phyloP scores from a whole-genome alignment of 2,113 vertebrate species.

The Pangasianodon gigas region DNA sequence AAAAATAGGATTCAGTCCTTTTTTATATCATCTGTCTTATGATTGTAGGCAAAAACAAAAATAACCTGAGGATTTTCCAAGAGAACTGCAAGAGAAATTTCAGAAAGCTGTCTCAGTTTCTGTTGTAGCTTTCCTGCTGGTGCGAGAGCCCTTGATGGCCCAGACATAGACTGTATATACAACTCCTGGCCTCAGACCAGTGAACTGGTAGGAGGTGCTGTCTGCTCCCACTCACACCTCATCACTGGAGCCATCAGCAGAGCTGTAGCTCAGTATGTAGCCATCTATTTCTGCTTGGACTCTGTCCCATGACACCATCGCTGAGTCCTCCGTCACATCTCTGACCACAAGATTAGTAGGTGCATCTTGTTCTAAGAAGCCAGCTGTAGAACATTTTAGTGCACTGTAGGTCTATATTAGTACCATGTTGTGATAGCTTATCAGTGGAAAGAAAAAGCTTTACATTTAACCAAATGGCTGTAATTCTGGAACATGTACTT shows the following conservation, averaged over 20 bases:
- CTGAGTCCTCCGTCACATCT: conserved; percentile 65
- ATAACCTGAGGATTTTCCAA: too few relatives aligned
- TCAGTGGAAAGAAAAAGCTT: too few relatives aligned
- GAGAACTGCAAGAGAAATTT: too few relatives aligned
- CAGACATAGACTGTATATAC: conserved; percentile 75
- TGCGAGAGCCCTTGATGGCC: conserved; percentile 72
- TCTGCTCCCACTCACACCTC: conserved; percentile 70
- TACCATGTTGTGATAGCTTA: too few relatives aligned
- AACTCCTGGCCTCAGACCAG: conserved; percentile 72
- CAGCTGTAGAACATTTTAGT: too few relatives aligned
- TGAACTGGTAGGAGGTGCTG: conserved; percentile 63
- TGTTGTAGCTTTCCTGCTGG: conserved; percentile 71
- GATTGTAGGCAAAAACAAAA: too few relatives aligned
- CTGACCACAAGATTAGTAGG: conserved; percentile 63
- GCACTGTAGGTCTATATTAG: too few relatives aligned
- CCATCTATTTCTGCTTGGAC: conserved; percentile 67
- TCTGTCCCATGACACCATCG: conserved; percentile 63
- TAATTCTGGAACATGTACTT: too few relatives aligned
- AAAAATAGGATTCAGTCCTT: too few relatives aligned
- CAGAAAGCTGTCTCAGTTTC: conserved; percentile 67
- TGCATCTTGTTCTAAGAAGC: not conserved
- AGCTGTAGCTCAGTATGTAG: conserved; percentile 69
- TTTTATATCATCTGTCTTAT: too few relatives aligned
- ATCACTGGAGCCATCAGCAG: conserved; percentile 59
- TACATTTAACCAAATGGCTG: too few relatives aligned